Evolutionary conservation across 2,797 vertebrate genomes (phyloP), one percentile per base, ranked within the genome.

Genomic region (Dallia pectoralis): DNA sequence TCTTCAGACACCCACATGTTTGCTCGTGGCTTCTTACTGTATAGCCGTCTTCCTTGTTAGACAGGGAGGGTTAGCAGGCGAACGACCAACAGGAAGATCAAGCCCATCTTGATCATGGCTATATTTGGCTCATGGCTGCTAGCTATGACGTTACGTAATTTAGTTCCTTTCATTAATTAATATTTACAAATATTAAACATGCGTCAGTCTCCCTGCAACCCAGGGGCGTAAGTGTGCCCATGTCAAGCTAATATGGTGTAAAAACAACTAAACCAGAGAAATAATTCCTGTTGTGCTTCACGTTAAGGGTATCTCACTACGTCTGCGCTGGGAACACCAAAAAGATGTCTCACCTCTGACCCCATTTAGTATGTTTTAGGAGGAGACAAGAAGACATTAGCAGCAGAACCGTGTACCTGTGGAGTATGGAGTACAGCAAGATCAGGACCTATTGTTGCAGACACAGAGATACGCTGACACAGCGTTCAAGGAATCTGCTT

Each of bases 111-210:
- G 78, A 87, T 74, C 77, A 4, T 1, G 84, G 83, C 82, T 84
- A 79, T 86, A 78, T 82, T 83, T 86, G 82, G 72, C 67, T 0
- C 70, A 79, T 74, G 70, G 70, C 84, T 85, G 61, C 6, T 14
- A 70, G 86, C 77, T 74, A 76, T 61, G 44, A 27, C 67, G 14
- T 89, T 90, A 79, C 78, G 73, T 86, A 86, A 89, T 47, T 4
- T 49, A 36, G 40, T 67, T 36, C 51, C 69, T 87, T 87, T 86
- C 81, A 86, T 90, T 90, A 91, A 90, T 91, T 89, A 85, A 85
- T 87, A 88, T 89, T 87, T 86, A 86, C 77, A 89, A 89, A 89
- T 88, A 90, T 90, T 88, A 88, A 84, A 84, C 82, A 82, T n/a
- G 70, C 77, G 66, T 87, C 69, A 63, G 48, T 36, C 65, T 66